Evolutionary conservation across 2,113 vertebrate species (phyloP).

Genomic region (Polypterus senegalus): DNA sequence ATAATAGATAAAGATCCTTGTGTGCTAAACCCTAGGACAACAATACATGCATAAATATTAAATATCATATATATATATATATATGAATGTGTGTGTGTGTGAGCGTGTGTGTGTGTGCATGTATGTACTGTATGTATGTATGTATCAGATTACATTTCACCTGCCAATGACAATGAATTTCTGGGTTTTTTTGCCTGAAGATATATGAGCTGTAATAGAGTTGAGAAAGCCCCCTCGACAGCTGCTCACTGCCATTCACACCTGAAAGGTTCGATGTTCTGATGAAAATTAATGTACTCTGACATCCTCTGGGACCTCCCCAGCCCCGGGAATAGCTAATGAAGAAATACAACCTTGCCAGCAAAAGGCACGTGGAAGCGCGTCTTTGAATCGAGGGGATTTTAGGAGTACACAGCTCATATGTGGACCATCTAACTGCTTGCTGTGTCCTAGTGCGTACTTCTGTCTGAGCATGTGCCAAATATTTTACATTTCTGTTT

Average conservation of each 20-base stretch:
- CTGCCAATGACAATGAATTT: slow-evolving; percentile 52
- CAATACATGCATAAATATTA: too few relatives aligned
- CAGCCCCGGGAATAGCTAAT: slow-evolving; percentile 61
- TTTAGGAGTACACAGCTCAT: neutral
- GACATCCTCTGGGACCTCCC: slow-evolving; percentile 70
- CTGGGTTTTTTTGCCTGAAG: slow-evolving; percentile 42
- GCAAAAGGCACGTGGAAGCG: slow-evolving; percentile 33
- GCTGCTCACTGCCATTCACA: slow-evolving; percentile 81
- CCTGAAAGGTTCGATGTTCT: slow-evolving; percentile 71
- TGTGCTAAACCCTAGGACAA: too few relatives aligned
- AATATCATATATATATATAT: too few relatives aligned
- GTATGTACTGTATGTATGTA: too few relatives aligned
- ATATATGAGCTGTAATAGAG: slow-evolving; percentile 64
- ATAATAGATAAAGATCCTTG: too few relatives aligned
- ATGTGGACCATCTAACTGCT: too few relatives aligned
- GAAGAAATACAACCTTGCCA: slow-evolving; percentile 65
- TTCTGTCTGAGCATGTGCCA: too few relatives aligned
- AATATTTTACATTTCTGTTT: too few relatives aligned
- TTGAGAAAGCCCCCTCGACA: slow-evolving; percentile 68
- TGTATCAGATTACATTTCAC: slow-evolving; percentile 51
- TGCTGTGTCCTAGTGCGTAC: neutral
- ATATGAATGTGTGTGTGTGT: too few relatives aligned
- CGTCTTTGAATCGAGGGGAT: slow-evolving; percentile 14
- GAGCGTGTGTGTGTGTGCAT: too few relatives aligned
- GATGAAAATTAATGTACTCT: slow-evolving; percentile 87